Evolutionary conservation across 2,888 invertebrate species (phyloP), one percentile per base, ranked within the genome.

Genomic region (Eupithecia pulchellata): DNA sequence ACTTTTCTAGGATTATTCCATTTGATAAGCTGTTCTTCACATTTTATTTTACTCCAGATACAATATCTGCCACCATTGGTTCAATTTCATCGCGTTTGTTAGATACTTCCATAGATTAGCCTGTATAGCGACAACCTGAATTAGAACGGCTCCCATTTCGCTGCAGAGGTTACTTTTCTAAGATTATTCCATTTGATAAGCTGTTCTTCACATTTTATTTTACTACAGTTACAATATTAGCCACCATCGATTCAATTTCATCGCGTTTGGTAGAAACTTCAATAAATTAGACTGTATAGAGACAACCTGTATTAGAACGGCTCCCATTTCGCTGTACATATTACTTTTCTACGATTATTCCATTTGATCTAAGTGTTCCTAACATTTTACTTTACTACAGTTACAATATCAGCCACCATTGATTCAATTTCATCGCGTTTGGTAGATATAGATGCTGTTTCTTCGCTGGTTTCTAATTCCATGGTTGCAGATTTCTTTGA

Each of bases 361-460:
- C 25, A 52, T 47, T 47, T 25, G 9, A 47, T 11, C 20, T 47
- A 47, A 25, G 52, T 52, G 25, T 13, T 13, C 25, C 25, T 52
- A 11, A 20, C 20, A 47, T 47, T 25, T 25, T 25, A 52, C 11
- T 25, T 25, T 11, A 4, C 20, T 25, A 25, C 20, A 25, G 20
- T 52, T 25, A 52, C 52, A 52, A 52, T 52, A 25, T 20, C 52
- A 52, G 20, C 52, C 52, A 52, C 52, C 52, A 52, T 52, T 25
- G 25, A 52, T 52, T 52, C 52, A 20, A 52, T 25, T 25, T 52
- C 52, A 13, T 11, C 25, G 25, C 20, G 20, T 11, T 20, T 52
- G 9, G 8, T 9, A 4, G 11, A 8, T 4, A n/a, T n/a, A n/a
- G 1, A 4, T n/a, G n/a, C n/a, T n/a, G n/a, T n/a, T 25, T 25